Conservation (phyloP, 1,140 invertebrate species). For the Tribolium madens region DNA sequence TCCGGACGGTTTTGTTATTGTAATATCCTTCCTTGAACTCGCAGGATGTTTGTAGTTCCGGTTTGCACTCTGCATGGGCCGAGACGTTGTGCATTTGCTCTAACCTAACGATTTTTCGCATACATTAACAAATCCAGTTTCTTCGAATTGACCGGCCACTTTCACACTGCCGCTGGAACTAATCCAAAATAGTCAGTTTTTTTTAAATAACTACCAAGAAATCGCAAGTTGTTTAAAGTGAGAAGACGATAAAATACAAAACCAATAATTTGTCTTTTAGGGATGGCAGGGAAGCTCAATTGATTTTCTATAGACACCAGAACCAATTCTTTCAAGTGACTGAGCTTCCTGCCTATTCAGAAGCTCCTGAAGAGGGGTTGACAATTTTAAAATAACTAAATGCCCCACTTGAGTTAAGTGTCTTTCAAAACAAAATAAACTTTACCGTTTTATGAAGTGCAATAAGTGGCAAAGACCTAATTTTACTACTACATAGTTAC, state of each 20-base stretch:
- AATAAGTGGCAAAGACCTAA: not conserved
- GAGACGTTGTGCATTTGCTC: not conserved
- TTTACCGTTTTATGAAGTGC: not conserved
- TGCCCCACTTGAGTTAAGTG: not conserved
- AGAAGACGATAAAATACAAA: not conserved
- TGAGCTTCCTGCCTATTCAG: not conserved
- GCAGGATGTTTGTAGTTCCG: slow-evolving; percentile 6
- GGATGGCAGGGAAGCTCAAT: not conserved
- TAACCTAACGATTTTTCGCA: slow-evolving; percentile 11
- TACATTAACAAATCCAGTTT: slow-evolving; percentile 2
- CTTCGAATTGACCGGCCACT: not conserved
- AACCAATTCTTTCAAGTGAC: not conserved
- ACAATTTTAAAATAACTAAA: not conserved
- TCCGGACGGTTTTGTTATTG: slow-evolving; percentile 12
- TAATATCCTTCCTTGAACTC: slow-evolving; percentile 26
- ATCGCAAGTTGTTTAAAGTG: not conserved
- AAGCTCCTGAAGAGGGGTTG: not conserved
- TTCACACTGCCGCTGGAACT: not conserved
- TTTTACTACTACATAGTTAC: too few species aligned
- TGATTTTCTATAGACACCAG: not conserved
- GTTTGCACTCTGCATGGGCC: slow-evolving; percentile 11
- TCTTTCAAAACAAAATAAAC: not conserved
- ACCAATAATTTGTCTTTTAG: not conserved
- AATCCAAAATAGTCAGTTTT: not conserved
- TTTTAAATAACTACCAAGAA: not conserved